A percentile compares a stretch with the other conserved stretches of the same genome.
Conservation (phyloP, 2,797 vertebrate genomes). For the Pachyuromys duprasi region DNA sequence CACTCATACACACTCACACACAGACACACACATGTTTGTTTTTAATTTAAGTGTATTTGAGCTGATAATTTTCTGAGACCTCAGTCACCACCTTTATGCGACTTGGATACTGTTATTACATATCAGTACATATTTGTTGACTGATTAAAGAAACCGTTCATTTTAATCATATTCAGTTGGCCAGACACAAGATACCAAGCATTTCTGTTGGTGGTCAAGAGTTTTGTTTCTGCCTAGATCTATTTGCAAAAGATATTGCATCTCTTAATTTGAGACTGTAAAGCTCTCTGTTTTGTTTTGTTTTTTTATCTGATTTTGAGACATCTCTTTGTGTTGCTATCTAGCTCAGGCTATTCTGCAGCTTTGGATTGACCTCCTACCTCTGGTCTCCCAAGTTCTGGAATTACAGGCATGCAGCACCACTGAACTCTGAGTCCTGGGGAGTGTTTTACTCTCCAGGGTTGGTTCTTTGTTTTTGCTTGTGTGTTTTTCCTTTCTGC, state of each 20-base stretch:
- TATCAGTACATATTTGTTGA: not conserved
- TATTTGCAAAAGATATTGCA: constrained; percentile 6
- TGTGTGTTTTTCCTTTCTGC: not conserved
- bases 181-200: not conserved
- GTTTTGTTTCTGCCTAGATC: constrained; percentile 40
- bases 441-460: not conserved
- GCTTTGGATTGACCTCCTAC: not conserved
- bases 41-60: not conserved
- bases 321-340: not conserved
- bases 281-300: not conserved
- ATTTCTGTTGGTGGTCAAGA: constrained; percentile 22
- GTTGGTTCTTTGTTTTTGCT: constrained; percentile 39
- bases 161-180: not conserved
- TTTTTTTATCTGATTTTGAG: not conserved
- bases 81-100: not conserved
- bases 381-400: not conserved
- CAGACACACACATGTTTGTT: not conserved
- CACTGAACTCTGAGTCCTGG: not conserved
- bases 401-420: not conserved
- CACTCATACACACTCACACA: not conserved
- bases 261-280: not conserved
- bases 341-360: not conserved
- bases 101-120: not conserved
- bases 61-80: constrained; percentile 32
- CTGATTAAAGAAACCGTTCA: not conserved